Percentiles rank a stretch among this genome's conserved stretches.
Evolutionary conservation across 2,888 invertebrate species (phyloP).

Genomic region (Theodoxus fluviatilis): DNA sequence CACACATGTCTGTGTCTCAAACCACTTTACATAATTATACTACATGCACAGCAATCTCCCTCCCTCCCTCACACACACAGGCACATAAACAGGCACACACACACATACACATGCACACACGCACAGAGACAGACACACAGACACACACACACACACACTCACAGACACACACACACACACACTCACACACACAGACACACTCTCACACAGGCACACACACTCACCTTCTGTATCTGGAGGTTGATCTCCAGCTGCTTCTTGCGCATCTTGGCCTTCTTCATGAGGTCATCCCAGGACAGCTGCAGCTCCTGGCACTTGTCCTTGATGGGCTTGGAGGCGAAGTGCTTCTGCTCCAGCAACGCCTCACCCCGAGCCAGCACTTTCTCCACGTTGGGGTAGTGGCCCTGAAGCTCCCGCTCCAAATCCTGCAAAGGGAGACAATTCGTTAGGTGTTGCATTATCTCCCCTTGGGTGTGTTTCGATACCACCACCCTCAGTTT

Average conservation of each 20-base stretch:
- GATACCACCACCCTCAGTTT: too few relatives aligned
- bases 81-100: not conserved
- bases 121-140: not conserved
- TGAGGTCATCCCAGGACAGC: conserved; percentile 77
- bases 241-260: conserved; percentile 83
- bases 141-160: not conserved
- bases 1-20: too few relatives aligned
- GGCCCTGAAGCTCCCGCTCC: conserved; percentile 85
- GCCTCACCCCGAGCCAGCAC: conserved; percentile 80
- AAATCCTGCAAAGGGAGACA: conserved; percentile 73
- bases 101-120: not conserved
- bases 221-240: conserved; percentile 82
- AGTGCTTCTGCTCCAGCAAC: conserved; percentile 80
- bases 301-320: conserved; percentile 78
- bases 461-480: too few relatives aligned
- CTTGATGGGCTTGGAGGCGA: conserved; percentile 80
- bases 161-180: not conserved
- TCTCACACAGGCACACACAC: not conserved
- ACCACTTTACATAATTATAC: too few relatives aligned
- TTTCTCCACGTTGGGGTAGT: conserved; percentile 84
- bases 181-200: not conserved
- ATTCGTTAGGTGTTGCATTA: too few relatives aligned
- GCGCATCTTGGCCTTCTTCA: conserved; percentile 76
- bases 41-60: not conserved
- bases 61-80: not conserved